Evolutionary conservation across 2,888 invertebrate species (phyloP).

Genomic region (Oligia latruncula): DNA sequence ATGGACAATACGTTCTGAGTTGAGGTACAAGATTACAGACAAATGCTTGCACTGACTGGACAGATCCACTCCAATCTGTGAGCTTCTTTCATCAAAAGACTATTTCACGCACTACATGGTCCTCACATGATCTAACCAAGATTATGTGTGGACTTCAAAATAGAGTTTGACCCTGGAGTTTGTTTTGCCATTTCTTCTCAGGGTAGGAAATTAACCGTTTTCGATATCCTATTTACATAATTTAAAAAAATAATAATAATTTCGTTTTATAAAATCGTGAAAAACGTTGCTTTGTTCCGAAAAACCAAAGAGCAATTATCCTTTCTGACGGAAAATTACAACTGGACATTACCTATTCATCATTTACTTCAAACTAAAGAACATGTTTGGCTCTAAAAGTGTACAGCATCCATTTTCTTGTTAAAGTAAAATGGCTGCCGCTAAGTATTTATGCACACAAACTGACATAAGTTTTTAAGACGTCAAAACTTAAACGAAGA

Average conservation of each 20-base stretch:
- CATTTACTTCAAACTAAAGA: slow-evolving; percentile 29
- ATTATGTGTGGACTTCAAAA: neutral
- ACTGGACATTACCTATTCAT: slow-evolving; percentile 17
- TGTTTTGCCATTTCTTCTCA: neutral
- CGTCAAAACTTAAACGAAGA: slow-evolving; percentile 31
- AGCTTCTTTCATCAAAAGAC: neutral
- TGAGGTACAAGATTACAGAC: neutral
- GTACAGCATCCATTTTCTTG: slow-evolving; percentile 28
- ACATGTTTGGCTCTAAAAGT: slow-evolving; percentile 23
- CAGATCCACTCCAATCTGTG: neutral
- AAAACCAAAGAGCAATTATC: slow-evolving; percentile 22
- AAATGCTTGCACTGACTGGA: neutral
- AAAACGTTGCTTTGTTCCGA: neutral
- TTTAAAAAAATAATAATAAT: neutral
- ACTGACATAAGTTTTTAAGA: slow-evolving; percentile 31
- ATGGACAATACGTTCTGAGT: neutral
- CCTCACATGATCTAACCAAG: neutral
- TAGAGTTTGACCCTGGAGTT: neutral
- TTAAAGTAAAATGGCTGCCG: slow-evolving; percentile 22
- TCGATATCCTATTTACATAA: too few relatives aligned
- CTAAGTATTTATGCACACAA: slow-evolving; percentile 48
- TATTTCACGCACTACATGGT: neutral
- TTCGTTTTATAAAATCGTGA: neutral
- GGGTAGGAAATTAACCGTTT: neutral
- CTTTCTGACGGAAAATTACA: slow-evolving; percentile 18